These are phyloP conservation scores for Borostomias antarcticus DNA, from an alignment of 2,797 vertebrate species.

Conservation along the genomic window DNA sequence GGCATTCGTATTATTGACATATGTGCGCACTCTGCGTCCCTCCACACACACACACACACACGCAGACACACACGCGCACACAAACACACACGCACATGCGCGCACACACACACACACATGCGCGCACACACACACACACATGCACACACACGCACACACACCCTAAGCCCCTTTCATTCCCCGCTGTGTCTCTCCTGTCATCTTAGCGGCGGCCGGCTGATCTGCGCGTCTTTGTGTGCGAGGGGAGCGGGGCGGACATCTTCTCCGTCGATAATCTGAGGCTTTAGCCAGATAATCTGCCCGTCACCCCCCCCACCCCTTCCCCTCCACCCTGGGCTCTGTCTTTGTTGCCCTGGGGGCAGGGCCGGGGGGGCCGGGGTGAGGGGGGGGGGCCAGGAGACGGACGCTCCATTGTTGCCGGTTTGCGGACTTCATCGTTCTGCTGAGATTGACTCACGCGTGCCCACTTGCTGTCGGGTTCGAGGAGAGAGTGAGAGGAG, in stretches of 20 bases:
- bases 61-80: background rate
- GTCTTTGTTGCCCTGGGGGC: constrained; percentile 60
- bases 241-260: constrained; percentile 39
- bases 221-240: constrained; percentile 2
- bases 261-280: constrained; percentile 71
- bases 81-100: background rate
- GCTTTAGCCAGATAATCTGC: constrained; percentile 74
- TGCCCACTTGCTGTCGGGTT: background rate
- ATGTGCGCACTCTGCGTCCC: constrained; percentile 5
- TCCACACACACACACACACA: constrained; percentile 22
- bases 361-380: constrained; percentile 43
- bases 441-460: background rate
- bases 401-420: constrained; percentile 60
- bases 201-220: constrained; percentile 28
- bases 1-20: constrained; percentile 50
- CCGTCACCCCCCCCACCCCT: constrained; percentile 27
- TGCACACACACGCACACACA: constrained; percentile 2
- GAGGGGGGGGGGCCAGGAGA: constrained; percentile 46
- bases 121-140: background rate
- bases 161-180: constrained; percentile 28
- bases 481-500: background rate
- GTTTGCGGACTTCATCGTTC: too few relatives aligned
- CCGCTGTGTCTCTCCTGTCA: constrained; percentile 29
- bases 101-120: constrained; percentile 27
- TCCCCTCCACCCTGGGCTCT: background rate